Evolutionary conservation across 2,113 vertebrate genomes (phyloP).

Genomic region (Holacanthus passer): DNA sequence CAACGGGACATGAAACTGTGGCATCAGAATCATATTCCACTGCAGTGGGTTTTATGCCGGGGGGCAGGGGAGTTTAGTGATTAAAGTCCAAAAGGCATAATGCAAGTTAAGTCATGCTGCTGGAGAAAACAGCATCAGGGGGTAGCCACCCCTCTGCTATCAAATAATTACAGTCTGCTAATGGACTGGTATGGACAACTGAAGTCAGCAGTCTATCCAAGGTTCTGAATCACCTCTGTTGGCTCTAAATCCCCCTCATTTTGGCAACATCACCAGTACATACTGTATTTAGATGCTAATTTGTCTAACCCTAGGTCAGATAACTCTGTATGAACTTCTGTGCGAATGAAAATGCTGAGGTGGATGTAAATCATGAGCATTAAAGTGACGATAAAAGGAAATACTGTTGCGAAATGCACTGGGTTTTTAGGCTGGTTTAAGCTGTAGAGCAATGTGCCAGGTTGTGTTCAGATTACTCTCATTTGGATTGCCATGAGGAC

Average conservation of each 20-base stretch:
- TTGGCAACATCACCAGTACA: slow-evolving; percentile 62
- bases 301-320: slow-evolving; percentile 79
- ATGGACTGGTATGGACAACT: slow-evolving; percentile 76
- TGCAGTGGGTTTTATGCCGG: slow-evolving; percentile 17
- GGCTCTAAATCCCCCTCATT: slow-evolving; percentile 71
- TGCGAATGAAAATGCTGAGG: slow-evolving; percentile 73
- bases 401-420: slow-evolving; percentile 65
- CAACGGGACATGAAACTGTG: slow-evolving; percentile 49
- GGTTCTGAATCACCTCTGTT: slow-evolving; percentile 60
- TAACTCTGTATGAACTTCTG: slow-evolving; percentile 66
- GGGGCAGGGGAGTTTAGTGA: slow-evolving; percentile 45
- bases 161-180: slow-evolving; percentile 80
- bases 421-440: slow-evolving; percentile 66
- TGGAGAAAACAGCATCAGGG: slow-evolving; percentile 56
- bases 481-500: slow-evolving; percentile 56
- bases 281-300: slow-evolving; percentile 84
- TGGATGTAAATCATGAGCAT: slow-evolving; percentile 72
- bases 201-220: slow-evolving; percentile 76
- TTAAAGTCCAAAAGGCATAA: slow-evolving; percentile 66
- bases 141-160: slow-evolving; percentile 66
- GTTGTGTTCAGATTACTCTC: slow-evolving; percentile 70
- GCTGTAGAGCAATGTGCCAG: slow-evolving; percentile 52
- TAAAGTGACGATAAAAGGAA: slow-evolving; percentile 69
- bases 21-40: slow-evolving; percentile 41
- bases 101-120: slow-evolving; percentile 68